Evolutionary conservation across 2,888 invertebrate species (phyloP), one percentile per base, ranked within the genome.

Genomic region (Microctonus aethiopoides): DNA sequence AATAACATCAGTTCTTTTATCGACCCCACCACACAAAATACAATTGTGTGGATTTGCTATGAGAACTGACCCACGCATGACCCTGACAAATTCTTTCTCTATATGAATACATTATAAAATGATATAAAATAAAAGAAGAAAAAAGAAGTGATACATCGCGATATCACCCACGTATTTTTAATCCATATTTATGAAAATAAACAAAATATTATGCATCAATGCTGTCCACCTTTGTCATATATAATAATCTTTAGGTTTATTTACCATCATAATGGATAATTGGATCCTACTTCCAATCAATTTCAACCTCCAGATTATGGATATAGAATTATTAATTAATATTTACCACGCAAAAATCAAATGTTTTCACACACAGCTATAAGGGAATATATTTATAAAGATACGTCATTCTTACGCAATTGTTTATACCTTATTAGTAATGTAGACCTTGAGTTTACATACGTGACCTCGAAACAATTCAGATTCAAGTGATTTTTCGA

Each of bases 371-470:
- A 16, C 16, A 39, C 52, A 26, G 56, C 51, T 22, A n/a, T 29
- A 22, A 34, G 36, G 36, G 3, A 26, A 34, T 10, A 26, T 46
- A 16, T 10, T 54, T 60, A 34, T 62, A 22, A 22, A 32, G 20
- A 64, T 36, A 46, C 34, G 64, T 52, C 57, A 64, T 63, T 26
- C 24, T 74, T 71, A 66, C 56, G 59, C 65, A 71, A 73, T 71
- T 51, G 9, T n/a, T 54, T 46, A 51, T 61, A 51, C 54, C 61
- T 60, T 54, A 72, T 72, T 61, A 67, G 73, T 67, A 65, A 71
- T 52, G 0, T 13, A 16, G 51, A 56, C 64, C 68, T 64, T 69
- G 64, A 57, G 64, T 69, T 52, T 29, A 29, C 29, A 11, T 26
- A 36, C 13, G 3, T 46, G 68, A 69, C 68, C 68, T 69, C 59